Conservation (phyloP, 2,113 vertebrate species). For the Amphiprion percula region DNA sequence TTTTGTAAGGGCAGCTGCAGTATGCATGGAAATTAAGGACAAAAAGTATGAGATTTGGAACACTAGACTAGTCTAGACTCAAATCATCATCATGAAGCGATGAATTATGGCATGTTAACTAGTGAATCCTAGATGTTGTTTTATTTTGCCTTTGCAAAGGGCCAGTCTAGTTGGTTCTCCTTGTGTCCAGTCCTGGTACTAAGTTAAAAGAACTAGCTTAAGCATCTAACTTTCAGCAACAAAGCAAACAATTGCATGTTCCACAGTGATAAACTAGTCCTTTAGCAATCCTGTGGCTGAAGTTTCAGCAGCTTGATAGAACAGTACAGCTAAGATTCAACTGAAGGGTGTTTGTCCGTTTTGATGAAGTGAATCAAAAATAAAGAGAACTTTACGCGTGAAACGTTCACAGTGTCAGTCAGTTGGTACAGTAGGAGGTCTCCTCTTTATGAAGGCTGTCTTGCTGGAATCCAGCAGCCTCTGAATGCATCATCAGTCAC, state of each 20-base stretch:
- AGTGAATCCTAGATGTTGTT: background rate
- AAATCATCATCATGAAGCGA: background rate
- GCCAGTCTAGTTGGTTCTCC: background rate
- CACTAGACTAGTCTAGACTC: background rate
- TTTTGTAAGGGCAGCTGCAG: no score
- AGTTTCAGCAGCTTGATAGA: slow-evolving; percentile 12
- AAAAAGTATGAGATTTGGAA: background rate
- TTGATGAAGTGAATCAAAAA: slow-evolving; percentile 6
- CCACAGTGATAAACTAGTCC: background rate
- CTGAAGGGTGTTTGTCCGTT: background rate
- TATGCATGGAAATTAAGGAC: no score
- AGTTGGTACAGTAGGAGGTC: background rate
- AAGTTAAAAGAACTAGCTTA: background rate
- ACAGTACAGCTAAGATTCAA: background rate
- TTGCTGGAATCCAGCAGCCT: background rate
- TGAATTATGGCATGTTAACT: background rate
- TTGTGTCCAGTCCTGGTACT: background rate
- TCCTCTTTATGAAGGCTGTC: slow-evolving; percentile 1
- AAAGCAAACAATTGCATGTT: slow-evolving; percentile 10
- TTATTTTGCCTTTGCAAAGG: background rate
- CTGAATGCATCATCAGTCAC: background rate
- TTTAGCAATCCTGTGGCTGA: slow-evolving; percentile 14
- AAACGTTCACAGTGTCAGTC: slow-evolving; percentile 14
- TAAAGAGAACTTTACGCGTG: background rate
- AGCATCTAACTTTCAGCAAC: background rate